phyloP scores from a whole-genome alignment of 2,888 invertebrate genomes.

The Osmoderma eremita region DNA sequence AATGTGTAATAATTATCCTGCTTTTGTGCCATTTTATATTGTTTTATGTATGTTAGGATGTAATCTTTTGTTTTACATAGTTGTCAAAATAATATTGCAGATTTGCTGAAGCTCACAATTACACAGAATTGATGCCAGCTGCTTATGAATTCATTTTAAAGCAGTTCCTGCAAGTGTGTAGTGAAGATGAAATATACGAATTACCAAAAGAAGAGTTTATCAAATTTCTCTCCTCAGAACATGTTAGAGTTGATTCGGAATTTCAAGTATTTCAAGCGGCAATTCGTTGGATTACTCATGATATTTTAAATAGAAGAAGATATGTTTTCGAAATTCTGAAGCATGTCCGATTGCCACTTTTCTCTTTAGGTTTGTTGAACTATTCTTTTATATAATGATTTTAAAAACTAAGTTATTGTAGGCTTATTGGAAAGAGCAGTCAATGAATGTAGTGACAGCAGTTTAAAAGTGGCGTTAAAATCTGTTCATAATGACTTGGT shows the following conservation, averaged over 20 bases:
- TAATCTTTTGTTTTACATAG: constrained; percentile 16
- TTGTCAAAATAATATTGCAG: constrained; percentile 57
- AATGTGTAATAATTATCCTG: background rate
- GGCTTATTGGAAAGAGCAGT: constrained; percentile 82
- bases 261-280: constrained; percentile 90
- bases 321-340: constrained; percentile 88
- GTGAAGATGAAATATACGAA: constrained; percentile 87
- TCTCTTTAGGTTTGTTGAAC: constrained; percentile 70
- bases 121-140: constrained; percentile 78
- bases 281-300: constrained; percentile 86
- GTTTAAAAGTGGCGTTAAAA: constrained; percentile 79
- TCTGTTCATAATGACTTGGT: constrained; percentile 82
- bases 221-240: constrained; percentile 84
- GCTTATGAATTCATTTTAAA: constrained; percentile 84
- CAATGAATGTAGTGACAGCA: constrained; percentile 81
- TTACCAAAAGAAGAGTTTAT: constrained; percentile 81
- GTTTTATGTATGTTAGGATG: constrained; percentile 18
- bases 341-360: constrained; percentile 83
- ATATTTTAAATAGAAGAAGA: constrained; percentile 78
- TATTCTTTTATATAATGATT: constrained; percentile 5
- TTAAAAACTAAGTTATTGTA: constrained; percentile 39
- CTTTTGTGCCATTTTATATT: constrained; percentile 17
- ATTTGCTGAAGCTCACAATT: constrained; percentile 91
- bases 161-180: constrained; percentile 83
- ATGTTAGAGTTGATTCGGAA: constrained; percentile 88